These are phyloP conservation scores for Geococcyx californianus DNA, from an alignment of 2,113 vertebrate species.

Conservation along the genomic window DNA sequence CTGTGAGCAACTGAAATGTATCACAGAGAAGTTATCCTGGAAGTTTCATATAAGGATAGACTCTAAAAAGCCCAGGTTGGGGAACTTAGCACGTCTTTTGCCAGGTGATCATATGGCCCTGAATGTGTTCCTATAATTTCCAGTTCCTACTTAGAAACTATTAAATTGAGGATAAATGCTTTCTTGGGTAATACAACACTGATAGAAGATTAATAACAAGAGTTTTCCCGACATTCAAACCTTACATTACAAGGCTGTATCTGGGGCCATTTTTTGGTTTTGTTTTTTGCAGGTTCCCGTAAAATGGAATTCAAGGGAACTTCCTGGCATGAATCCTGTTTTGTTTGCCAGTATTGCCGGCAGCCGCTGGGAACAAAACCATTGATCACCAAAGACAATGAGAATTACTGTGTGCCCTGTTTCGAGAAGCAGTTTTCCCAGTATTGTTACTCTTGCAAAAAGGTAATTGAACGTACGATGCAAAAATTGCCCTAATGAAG, in stretches of 20 bases:
- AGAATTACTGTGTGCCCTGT: slow-evolving; percentile 79
- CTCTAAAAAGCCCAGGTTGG: neutral
- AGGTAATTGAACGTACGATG: slow-evolving; percentile 78
- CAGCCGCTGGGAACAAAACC: slow-evolving; percentile 79
- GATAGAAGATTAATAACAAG: neutral
- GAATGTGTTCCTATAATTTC: neutral
- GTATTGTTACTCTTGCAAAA: slow-evolving; percentile 91
- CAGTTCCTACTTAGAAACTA: neutral
- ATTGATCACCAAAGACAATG: slow-evolving; percentile 78
- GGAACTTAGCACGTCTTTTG: neutral
- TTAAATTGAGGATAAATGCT: neutral
- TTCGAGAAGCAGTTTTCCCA: slow-evolving; percentile 85
- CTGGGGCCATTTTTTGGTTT: neutral
- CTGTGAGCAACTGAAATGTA: neutral
- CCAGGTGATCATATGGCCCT: neutral
- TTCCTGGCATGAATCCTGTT: slow-evolving; percentile 84
- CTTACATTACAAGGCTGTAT: neutral
- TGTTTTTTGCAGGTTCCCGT: slow-evolving; percentile 73
- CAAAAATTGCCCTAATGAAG: neutral
- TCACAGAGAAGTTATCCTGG: neutral
- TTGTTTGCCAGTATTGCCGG: slow-evolving; percentile 76
- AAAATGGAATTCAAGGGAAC: slow-evolving; percentile 84
- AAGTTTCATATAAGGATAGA: neutral
- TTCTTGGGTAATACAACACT: neutral
- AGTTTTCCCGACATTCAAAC: neutral